Base-by-base conservation (phyloP, 2,797 vertebrate genomes). In the Danio jaintianensis region DNA sequence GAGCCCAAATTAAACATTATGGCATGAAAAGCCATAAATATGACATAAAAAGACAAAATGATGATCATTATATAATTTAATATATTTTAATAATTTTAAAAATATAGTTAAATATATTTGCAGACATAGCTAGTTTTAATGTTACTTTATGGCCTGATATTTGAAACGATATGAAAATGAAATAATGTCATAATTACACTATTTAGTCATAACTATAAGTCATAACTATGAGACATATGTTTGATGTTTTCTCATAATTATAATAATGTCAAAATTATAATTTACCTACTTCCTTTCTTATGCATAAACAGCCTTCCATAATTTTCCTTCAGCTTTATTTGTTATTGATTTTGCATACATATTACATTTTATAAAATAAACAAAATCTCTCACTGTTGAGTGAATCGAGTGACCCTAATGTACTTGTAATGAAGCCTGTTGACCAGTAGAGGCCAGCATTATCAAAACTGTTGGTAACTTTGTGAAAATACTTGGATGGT, bases 391-490 rank as follows among this genome's bases (percentile, higher is more conserved):
- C 3, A 29, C 12, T 12, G 48, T 13, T 6, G 3, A 53, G 36
- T 53, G 16, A 40, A 70, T 13, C 36, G 38, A 7, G 2, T 18
- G 50, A 10, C 2, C 4, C 15, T 36, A n/a, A 7, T n/a, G 16
- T 18, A 13, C 16, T n/a, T 61, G 66, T 38, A 78, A 8, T 69
- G 8, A 50, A 7, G 12, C 5, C 5, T 52, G 2, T 8, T 42
- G 43, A 40, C 53, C 75, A 52, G 43, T 12, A 79, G 76, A 79
- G 76, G 1, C 12, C 66, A 43, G n/a, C 18, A 50, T 62, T 59
- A 18, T 40, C 55, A 36, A 20, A 15, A 43, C 7, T 6, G 10
- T 3, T 76, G 48, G 15, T 12, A 36, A 74, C 2, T 55, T 36
- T 73, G 12, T 52, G 6, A 45, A 63, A 63, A 40, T 16, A 50